These are phyloP conservation scores for Phenganax subtilis DNA, from an alignment of 92 coral and sea anemone genomes.

Conservation along the genomic window DNA sequence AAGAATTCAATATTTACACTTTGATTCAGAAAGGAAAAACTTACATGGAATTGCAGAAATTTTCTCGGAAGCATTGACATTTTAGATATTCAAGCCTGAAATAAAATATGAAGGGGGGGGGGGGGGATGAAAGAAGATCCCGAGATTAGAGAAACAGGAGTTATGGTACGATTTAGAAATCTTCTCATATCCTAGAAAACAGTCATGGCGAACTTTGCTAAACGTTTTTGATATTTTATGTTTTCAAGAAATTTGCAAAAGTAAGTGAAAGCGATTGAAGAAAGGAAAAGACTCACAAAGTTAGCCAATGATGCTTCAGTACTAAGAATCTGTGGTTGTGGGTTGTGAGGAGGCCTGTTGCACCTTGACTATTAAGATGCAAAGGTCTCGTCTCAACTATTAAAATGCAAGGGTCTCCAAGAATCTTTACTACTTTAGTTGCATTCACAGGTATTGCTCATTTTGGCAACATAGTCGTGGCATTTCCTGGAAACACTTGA, in stretches of 20 bases:
- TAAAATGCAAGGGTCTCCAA: neutral
- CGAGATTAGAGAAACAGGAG: too few species aligned
- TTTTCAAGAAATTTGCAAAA: slow-evolving; percentile 5
- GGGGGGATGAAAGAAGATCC: too few species aligned
- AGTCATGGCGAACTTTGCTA: neutral
- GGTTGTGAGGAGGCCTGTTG: too few species aligned
- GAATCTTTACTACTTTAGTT: neutral
- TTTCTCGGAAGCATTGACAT: slow-evolving; percentile 26
- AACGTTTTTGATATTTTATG: slow-evolving; percentile 3
- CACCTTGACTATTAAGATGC: too few species aligned
- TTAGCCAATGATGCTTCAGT: too few species aligned
- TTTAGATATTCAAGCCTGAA: neutral
- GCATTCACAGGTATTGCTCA: neutral
- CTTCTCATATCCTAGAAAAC: too few species aligned
- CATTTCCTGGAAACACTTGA: neutral
- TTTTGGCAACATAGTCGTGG: neutral
- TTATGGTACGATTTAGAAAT: too few species aligned
- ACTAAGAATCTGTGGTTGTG: too few species aligned
- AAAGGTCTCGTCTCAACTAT: neutral
- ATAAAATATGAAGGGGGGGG: neutral
- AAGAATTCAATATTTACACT: slow-evolving; percentile 23
- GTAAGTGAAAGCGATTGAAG: neutral
- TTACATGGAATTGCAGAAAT: neutral
- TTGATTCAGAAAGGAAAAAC: slow-evolving; percentile 72
- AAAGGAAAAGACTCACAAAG: too few species aligned